These are phyloP conservation scores for Oreochromis mossambicus DNA, from an alignment of 2,797 vertebrate genomes.

Conservation along the genomic window DNA sequence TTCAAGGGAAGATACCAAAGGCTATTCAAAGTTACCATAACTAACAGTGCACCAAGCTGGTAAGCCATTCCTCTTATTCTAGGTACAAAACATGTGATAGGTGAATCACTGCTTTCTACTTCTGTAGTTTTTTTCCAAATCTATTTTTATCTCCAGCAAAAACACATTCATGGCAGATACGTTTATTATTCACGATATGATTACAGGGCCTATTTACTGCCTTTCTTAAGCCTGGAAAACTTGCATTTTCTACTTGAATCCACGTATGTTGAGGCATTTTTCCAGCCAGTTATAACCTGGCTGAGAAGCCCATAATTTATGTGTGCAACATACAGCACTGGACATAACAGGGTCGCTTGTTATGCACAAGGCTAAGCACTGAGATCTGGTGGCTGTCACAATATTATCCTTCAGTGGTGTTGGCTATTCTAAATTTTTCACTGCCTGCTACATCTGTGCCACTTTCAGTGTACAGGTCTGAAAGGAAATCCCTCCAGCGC, in stretches of 20 bases:
- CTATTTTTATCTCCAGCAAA: background rate
- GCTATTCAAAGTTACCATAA: background rate
- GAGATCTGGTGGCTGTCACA: background rate
- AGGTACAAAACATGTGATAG: background rate
- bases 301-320: background rate
- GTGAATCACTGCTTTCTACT: background rate
- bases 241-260: background rate
- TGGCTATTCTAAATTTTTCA: background rate
- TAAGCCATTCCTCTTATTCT: background rate
- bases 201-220: background rate
- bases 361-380: background rate
- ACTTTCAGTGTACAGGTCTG: background rate
- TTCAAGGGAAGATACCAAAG: background rate
- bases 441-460: background rate
- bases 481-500: background rate
- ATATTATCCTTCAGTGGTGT: background rate
- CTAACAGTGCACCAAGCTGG: background rate
- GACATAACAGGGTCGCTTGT: background rate
- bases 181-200: background rate
- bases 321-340: background rate
- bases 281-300: background rate
- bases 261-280: background rate
- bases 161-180: background rate
- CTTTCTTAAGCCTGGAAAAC: background rate
- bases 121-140: background rate